Base-by-base conservation (phyloP, 37 sponge, comb jelly and placozoan species). In the Spongilla lacustris region DNA sequence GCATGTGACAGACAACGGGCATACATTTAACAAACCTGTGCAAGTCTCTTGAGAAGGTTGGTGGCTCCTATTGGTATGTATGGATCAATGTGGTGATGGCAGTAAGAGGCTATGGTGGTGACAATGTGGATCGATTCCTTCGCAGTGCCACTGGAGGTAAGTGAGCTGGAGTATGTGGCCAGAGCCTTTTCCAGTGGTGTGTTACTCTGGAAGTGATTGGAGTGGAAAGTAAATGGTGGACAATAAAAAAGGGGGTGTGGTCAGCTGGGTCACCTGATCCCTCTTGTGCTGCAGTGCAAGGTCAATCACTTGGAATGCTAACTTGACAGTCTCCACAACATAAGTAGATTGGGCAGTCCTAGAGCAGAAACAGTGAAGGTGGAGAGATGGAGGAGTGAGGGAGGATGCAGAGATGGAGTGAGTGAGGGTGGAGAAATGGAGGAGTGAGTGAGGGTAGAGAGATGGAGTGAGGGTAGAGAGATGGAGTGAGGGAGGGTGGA, bases 81-180 rank as follows among this genome's bases (percentile, higher is more conserved):
- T 0, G 89, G 77, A 81, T 94, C 91, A 50, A 77, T 76, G 31
- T 85, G 92, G 80, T 91, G 95, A 76, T 94, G 77, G 49, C 91
- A 84, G 79, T 87, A 91, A 1, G 92, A 91, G 21, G 92, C 91
- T 41, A 94, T 84, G 38, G 58, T 72, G 8, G 86, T 58, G 9
- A 94, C 80, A 0, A 94, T 37, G 86, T 89, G 89, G 71, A 84
- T 41, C 11, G 68, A 77, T 17, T 58, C 58, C 58, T 68, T 38
- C 26, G 70, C 75, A 17, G 71, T 58, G 23, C 31, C 41, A 36
- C 26, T 46, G 0, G 68, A 27, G 21, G 33, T 48, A 46, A 66
- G 74, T 35, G 66, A 25, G 14, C 11, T 66, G 4, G 83, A 89
- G 26, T 36, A 69, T 1, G 83, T 83, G 73, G 89, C 85, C 10